Percentiles rank a stretch among this genome's conserved stretches.
Evolutionary conservation across 2,797 vertebrate species (phyloP).

Genomic region (Hemibagrus guttatus): DNA sequence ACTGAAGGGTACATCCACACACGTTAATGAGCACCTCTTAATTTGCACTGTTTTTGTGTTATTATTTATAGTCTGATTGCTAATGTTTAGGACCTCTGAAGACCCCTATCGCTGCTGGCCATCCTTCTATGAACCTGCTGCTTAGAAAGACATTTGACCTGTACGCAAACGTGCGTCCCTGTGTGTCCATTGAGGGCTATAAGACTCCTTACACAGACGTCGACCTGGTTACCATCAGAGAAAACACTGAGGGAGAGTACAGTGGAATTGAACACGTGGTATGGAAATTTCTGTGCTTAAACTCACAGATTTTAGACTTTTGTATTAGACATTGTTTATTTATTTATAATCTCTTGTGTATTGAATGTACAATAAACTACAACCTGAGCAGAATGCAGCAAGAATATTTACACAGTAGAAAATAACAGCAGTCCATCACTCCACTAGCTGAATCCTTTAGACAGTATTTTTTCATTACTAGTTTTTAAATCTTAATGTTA

Average conservation of each 20-base stretch:
- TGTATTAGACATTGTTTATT: too few species aligned
- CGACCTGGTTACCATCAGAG: slow-evolving; percentile 93
- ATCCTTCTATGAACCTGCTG: slow-evolving; percentile 94
- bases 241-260: slow-evolving; percentile 98
- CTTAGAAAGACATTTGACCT: slow-evolving; percentile 95
- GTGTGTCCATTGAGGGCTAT: slow-evolving; percentile 92
- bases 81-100: slow-evolving; percentile 85
- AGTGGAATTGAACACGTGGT: slow-evolving; percentile 96
- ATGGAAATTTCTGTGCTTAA: slow-evolving; percentile 49
- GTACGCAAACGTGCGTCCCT: slow-evolving; percentile 93
- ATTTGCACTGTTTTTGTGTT: not conserved
- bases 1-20: slow-evolving; percentile 83
- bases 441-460: not conserved
- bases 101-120: slow-evolving; percentile 94
- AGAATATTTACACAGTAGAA: not conserved
- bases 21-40: not conserved
- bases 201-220: slow-evolving; percentile 92
- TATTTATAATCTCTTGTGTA: not conserved
- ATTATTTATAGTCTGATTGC: slow-evolving; percentile 5
- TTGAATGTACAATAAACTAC: not conserved
- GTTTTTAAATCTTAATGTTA: not conserved
- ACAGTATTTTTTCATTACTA: not conserved
- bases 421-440: not conserved
- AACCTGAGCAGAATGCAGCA: not conserved
- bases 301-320: not conserved